Conservation (phyloP, 2,113 vertebrate species). For the Ailurus styani region DNA sequence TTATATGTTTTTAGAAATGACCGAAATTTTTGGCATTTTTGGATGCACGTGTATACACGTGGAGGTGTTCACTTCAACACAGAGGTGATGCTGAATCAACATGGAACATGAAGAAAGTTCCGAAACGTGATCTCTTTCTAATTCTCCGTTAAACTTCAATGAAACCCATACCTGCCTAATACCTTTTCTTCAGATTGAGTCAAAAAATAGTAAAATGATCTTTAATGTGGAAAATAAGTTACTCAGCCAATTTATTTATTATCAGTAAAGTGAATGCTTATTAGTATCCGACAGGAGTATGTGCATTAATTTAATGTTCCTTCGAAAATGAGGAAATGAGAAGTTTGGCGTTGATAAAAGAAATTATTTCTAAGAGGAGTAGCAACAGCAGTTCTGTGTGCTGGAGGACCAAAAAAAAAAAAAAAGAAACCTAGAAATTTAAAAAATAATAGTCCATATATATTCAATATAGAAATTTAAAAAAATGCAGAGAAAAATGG, state of each 20-base stretch:
- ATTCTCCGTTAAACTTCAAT: not conserved
- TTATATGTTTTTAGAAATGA: not conserved
- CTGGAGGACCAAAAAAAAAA: no score
- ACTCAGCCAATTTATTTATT: not conserved
- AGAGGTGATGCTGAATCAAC: not conserved
- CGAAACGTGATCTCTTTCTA: not conserved
- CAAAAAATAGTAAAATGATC: not conserved
- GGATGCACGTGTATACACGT: fast-evolving
- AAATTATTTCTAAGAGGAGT: not conserved
- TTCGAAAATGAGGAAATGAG: not conserved
- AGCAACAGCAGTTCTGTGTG: not conserved
- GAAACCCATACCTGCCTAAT: not conserved
- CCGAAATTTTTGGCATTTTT: not conserved
- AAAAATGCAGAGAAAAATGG: not conserved
- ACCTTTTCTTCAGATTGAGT: not conserved
- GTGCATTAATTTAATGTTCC: not conserved
- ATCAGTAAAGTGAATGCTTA: not conserved
- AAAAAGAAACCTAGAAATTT: not conserved
- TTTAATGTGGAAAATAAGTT: not conserved
- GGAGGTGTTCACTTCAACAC: not conserved
- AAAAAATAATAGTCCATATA: not conserved
- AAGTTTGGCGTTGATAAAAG: not conserved
- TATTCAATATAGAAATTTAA: not conserved
- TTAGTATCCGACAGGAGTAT: not conserved
- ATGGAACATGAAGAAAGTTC: not conserved